These are phyloP conservation scores for Bimastos eiseni DNA, from an alignment of 2,888 invertebrate genomes.

Conservation along the genomic window DNA sequence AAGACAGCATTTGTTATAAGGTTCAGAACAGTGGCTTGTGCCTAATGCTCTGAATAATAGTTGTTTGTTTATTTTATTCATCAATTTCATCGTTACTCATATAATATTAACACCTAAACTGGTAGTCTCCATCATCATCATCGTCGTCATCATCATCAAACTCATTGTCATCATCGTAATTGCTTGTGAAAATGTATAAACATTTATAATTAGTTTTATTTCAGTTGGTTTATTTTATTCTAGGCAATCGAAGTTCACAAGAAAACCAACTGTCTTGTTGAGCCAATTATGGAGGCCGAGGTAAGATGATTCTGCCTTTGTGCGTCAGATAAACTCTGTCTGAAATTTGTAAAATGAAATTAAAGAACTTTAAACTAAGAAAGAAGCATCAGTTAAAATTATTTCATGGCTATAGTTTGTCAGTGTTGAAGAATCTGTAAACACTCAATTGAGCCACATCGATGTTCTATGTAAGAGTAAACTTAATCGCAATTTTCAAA, in stretches of 20 bases:
- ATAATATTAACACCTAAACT: too few relatives aligned
- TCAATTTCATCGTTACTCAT: too few relatives aligned
- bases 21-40: not conserved
- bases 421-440: not conserved
- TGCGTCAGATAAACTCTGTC: not conserved
- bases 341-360: not conserved
- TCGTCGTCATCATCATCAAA: not conserved
- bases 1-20: not conserved
- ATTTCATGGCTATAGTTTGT: not conserved
- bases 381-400: not conserved
- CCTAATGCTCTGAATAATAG: not conserved
- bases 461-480: not conserved
- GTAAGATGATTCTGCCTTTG: slow-evolving; percentile 37
- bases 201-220: not conserved
- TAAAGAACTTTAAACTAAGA: not conserved
- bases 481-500: not conserved
- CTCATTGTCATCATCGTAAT: not conserved
- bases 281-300: slow-evolving; percentile 51
- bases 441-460: not conserved
- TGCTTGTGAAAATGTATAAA: not conserved
- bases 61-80: too few relatives aligned
- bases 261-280: slow-evolving; percentile 52
- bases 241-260: slow-evolving; percentile 48
- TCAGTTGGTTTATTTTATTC: not conserved
- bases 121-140: not conserved